Conservation (phyloP, 1,140 invertebrate species). For the Panagrolaimus sp. region DNA sequence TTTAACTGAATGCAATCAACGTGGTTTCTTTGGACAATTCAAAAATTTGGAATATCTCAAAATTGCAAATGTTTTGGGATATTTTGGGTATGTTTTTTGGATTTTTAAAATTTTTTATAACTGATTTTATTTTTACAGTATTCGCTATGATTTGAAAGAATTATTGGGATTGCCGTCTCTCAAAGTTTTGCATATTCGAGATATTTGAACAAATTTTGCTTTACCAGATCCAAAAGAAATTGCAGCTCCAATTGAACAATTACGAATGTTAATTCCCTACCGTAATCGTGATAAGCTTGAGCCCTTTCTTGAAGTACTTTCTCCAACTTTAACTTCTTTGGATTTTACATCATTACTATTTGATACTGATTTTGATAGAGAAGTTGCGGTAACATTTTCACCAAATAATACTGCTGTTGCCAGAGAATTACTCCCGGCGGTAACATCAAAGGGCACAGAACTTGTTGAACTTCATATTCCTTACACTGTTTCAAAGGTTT, state of each 20-base stretch:
- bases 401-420: background rate
- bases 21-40: background rate
- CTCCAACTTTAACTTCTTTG: background rate
- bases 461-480: background rate
- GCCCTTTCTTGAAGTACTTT: background rate
- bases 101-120: background rate
- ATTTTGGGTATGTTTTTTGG: background rate
- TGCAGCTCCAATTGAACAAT: background rate
- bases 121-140: background rate
- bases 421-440: background rate
- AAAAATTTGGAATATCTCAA: background rate
- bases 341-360: background rate
- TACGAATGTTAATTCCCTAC: background rate
- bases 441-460: background rate
- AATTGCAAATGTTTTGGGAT: background rate
- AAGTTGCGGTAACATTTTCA: background rate
- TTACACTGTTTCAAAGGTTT: background rate
- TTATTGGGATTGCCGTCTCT: background rate
- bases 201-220: background rate
- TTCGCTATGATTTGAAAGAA: background rate
- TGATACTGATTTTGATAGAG: too few species aligned
- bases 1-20: conserved; percentile 13
- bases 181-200: background rate
- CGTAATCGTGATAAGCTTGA: background rate
- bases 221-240: background rate